These are phyloP conservation scores for Anoncus sp. DNA, from an alignment of 2,888 invertebrate species.

Conservation along the genomic window DNA sequence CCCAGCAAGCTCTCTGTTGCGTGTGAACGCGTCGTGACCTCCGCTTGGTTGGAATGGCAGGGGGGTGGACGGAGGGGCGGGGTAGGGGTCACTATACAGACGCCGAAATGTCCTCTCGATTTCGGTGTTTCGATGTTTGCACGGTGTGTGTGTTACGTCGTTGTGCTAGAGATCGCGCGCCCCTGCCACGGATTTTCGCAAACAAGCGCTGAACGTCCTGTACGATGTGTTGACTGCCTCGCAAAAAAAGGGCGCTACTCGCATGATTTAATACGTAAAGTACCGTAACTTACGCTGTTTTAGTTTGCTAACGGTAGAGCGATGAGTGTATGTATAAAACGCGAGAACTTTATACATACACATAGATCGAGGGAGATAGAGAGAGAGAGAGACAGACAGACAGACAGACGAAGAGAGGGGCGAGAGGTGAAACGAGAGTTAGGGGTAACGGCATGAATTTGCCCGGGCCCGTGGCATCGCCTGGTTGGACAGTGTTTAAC, in stretches of 20 bases:
- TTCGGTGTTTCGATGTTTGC: slow-evolving; percentile 68
- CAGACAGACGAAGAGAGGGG: slow-evolving; percentile 21
- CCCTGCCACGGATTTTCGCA: slow-evolving; percentile 46
- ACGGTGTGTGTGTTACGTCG: slow-evolving; percentile 70
- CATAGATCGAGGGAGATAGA: slow-evolving; percentile 1
- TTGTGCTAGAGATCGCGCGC: slow-evolving; percentile 46
- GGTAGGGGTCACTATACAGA: slow-evolving; percentile 13
- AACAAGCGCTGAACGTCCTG: slow-evolving; percentile 16
- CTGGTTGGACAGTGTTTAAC: slow-evolving; percentile 73
- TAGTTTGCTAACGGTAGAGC: background rate
- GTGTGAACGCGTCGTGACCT: slow-evolving; percentile 59
- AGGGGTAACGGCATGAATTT: slow-evolving; percentile 53
- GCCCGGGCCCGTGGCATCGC: slow-evolving; percentile 55
- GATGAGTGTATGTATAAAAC: slow-evolving; percentile 13
- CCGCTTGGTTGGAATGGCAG: no score
- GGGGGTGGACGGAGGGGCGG: no score
- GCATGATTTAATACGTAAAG: background rate
- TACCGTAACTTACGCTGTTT: slow-evolving; percentile 2
- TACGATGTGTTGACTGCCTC: background rate
- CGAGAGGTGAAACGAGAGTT: slow-evolving; percentile 25
- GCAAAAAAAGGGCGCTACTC: background rate
- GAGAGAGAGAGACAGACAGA: slow-evolving; percentile 17
- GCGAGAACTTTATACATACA: slow-evolving; percentile 19
- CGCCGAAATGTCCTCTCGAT: slow-evolving; percentile 44
- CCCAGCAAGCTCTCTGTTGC: slow-evolving; percentile 20